Evolutionary conservation across 2,888 invertebrate genomes (phyloP).

Genomic region (Rotaria macrura): DNA sequence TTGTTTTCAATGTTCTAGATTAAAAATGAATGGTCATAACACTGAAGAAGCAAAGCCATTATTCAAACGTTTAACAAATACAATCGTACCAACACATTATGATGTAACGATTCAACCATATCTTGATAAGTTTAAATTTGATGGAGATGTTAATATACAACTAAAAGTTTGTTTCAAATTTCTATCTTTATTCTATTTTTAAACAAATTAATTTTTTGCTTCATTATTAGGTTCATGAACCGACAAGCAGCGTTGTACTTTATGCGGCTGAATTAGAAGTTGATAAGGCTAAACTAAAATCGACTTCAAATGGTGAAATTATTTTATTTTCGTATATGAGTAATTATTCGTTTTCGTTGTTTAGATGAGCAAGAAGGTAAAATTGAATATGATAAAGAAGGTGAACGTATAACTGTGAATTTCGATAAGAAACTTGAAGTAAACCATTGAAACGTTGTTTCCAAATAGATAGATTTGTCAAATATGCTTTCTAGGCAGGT

Average conservation of each 20-base stretch:
- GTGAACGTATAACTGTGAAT: neutral
- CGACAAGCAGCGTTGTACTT: constrained; percentile 24
- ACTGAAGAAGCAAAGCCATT: neutral
- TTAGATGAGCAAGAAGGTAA: neutral
- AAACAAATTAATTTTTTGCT: neutral
- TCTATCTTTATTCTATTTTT: neutral
- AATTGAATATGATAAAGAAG: neutral
- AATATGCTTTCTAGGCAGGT: neutral
- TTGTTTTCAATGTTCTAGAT: too few species aligned
- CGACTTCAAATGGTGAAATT: neutral
- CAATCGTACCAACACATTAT: constrained; percentile 27
- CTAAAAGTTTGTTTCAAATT: constrained; percentile 6
- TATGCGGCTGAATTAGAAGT: constrained; percentile 26
- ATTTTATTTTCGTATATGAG: neutral
- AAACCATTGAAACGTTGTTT: neutral
- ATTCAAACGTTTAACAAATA: constrained; percentile 28
- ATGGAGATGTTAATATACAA: constrained; percentile 28
- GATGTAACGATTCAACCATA: constrained; percentile 25
- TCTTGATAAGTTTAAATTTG: constrained; percentile 27
- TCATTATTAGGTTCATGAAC: neutral
- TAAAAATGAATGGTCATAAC: neutral
- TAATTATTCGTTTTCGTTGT: too few species aligned
- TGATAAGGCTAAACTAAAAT: constrained; percentile 24
- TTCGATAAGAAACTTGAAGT: neutral
- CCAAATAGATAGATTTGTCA: too few species aligned